Conservation (phyloP, 1,140 invertebrate species). For the Hesperophylax magnus region DNA sequence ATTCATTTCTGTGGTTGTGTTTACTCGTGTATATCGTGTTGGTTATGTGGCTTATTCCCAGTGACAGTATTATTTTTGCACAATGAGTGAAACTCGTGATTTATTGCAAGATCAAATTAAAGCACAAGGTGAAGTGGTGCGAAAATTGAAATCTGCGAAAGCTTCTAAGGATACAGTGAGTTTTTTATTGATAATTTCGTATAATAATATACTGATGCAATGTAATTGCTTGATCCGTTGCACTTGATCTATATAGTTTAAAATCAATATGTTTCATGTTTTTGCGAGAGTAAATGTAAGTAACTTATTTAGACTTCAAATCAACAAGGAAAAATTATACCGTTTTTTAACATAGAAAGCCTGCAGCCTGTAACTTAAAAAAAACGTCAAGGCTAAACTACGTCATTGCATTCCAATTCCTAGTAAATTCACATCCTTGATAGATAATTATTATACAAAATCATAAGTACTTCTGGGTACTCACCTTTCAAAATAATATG, state of each 20-base stretch:
- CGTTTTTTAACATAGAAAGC: too few species aligned
- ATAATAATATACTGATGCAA: constrained; percentile 12
- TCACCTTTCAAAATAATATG: constrained; percentile 23
- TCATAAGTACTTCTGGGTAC: not conserved
- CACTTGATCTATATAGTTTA: not conserved
- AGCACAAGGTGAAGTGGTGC: constrained; percentile 50
- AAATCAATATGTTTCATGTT: not conserved
- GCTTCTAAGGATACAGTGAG: constrained; percentile 45
- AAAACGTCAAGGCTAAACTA: constrained; percentile 43
- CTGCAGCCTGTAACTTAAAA: not conserved
- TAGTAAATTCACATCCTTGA: constrained; percentile 33
- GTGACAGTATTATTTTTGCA: constrained; percentile 26
- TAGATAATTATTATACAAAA: constrained; percentile 11
- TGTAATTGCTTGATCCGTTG: constrained; percentile 6
- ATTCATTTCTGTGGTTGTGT: constrained; percentile 5
- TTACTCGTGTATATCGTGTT: constrained; percentile 1
- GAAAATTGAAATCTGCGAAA: constrained; percentile 46
- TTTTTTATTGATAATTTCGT: not conserved
- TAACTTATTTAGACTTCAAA: too few species aligned
- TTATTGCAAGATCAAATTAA: constrained; percentile 46
- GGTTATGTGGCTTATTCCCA: constrained; percentile 25
- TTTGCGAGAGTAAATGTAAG: not conserved
- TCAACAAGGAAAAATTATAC: too few species aligned
- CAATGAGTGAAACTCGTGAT: constrained; percentile 48
- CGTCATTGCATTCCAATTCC: constrained; percentile 40